These are phyloP conservation scores for Centropyge bicolor DNA, from an alignment of 2,797 vertebrate species.

Conservation along the genomic window DNA sequence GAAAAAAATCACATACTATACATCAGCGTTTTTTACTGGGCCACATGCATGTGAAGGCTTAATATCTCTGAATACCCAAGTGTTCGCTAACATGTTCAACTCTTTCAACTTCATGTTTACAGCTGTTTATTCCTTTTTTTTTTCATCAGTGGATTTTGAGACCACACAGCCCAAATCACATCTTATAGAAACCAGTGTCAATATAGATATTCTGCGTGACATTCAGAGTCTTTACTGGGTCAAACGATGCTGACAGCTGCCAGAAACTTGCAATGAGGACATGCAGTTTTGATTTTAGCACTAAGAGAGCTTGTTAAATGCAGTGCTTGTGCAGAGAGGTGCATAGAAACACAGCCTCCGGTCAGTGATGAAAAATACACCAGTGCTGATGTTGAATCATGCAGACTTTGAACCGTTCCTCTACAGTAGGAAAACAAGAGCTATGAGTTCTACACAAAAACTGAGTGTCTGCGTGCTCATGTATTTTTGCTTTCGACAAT, in stretches of 20 bases:
- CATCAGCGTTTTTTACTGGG: no score
- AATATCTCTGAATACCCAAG: background rate
- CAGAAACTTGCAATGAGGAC: conserved; percentile 24
- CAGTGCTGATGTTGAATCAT: conserved; percentile 15
- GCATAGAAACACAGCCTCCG: conserved; percentile 27
- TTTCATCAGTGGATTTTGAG: background rate
- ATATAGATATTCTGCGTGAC: background rate
- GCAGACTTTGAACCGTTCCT: conserved; percentile 18
- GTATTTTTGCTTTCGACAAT: background rate
- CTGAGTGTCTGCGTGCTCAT: background rate
- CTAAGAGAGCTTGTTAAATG: conserved; percentile 31
- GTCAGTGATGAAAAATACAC: conserved; percentile 33
- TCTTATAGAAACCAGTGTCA: background rate
- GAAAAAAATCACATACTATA: no score
- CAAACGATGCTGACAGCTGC: conserved; percentile 1
- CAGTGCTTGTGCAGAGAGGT: conserved; percentile 9
- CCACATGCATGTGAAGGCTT: no score
- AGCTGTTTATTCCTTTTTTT: no score
- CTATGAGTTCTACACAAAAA: background rate
- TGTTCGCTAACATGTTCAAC: background rate
- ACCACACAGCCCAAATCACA: background rate
- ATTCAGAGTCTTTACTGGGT: conserved; percentile 2
- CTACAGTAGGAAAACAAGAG: conserved; percentile 32
- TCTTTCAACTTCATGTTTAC: background rate
- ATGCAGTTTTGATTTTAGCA: conserved; percentile 44